Base-by-base conservation (phyloP, 2,888 invertebrate species). In the Scaptomyza flava region DNA sequence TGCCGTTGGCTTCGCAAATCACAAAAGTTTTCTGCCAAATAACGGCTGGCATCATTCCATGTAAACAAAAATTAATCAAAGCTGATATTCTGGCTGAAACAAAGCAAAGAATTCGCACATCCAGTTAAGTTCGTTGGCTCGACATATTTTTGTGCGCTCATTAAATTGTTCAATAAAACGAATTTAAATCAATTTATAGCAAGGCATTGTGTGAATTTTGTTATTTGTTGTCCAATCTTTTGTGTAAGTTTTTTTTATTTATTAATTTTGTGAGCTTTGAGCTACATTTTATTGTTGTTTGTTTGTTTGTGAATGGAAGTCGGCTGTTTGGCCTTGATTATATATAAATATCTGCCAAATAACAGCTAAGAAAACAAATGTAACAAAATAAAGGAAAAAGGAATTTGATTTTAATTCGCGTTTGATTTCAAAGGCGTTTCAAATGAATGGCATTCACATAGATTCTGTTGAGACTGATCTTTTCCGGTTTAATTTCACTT, bases 401-500 rank as follows among this genome's bases (percentile, higher is more conserved):
- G n/a, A n/a, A n/a, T n/a, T n/a, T n/a, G n/a, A n/a, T n/a, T n/a
- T n/a, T n/a, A n/a, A n/a, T n/a, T n/a, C n/a, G n/a, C n/a, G n/a
- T n/a, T n/a, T n/a, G n/a, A n/a, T n/a, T n/a, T n/a, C n/a, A n/a
- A n/a, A n/a, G n/a, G 63, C 53, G 30, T 43, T 36, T 27, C 36
- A 6, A 56, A 42, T 34, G 3, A 14, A 11, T 23, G 5, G 7
- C 17, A 68, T 73, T 73, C 63, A 36, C 77, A 74, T 71, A 71
- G 41, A 65, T 41, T 20, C 42, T 38, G 23, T 51, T 30, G 33
- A 4, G 36, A 56, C 45, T 53, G 68, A 47, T 68, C 63, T 82
- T 79, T 79, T 86, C 71, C 81, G 54, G 78, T 67, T 72, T 60
- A 75, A 75, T 86, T 82, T 82, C 83, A 80, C 81, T 75, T 50